Base-by-base conservation (phyloP, 2,888 invertebrate genomes). In the Epinotia nisella region DNA sequence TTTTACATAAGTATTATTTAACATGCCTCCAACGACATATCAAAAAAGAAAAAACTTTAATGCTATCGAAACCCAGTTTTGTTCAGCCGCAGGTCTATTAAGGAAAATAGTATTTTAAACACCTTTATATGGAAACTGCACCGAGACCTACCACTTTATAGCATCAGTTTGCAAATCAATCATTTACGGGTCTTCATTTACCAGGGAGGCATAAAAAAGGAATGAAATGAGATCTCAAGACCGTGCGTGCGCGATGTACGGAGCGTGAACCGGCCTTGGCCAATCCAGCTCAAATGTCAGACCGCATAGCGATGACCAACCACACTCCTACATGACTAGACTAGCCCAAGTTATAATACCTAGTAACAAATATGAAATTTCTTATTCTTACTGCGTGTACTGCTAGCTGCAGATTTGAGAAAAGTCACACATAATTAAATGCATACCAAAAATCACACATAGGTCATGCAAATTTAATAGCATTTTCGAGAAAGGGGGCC, bases 241-340 rank as follows among this genome's bases (percentile, higher is more conserved):
- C 24, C 58, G 49, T 13, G 49, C 51, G 35, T 51, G 49, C 15
- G 49, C 51, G 35, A 35, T 19, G 35, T 51, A 3, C 35, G 7
- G 64, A 21, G 59, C 59, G 17, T 51, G 51, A 15, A 53, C 19
- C 60, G 71, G 53, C 71, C 71, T 67, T 71, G 71, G 66, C 10
- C 29, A 60, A 56, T 62, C 24, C 66, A 45, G 51, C 60, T 67
- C 71, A 71, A 71, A 71, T 71, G 71, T 71, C 71, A 71, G 35
- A 19, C 62, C 71, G 65, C 71, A 71, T 65, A 65, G 66, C 71
- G 71, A 71, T 71, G 71, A 67, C 71, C 66, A 53, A 45, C 35
- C 55, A 29, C 17, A 60, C 68, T 21, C n/a, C 51, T 59, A 15
- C 49, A 51, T n/a, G 55, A 56, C 55, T 66, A 41, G 55, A 56